Conservation (phyloP, 2,797 vertebrate genomes). For the Gobionotothen gibberifrons region DNA sequence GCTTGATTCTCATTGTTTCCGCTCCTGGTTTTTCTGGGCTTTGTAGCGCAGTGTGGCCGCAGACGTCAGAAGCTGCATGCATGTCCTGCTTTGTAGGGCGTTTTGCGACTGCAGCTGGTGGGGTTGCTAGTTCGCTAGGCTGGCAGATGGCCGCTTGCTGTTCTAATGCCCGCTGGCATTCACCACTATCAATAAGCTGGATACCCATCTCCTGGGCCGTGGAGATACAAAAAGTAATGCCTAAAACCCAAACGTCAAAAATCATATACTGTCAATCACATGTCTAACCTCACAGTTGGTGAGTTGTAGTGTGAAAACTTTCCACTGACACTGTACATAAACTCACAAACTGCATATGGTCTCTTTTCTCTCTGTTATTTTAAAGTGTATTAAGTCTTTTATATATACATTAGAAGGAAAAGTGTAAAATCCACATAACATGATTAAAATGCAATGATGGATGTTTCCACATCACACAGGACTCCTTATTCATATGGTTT, state of each 20-base stretch:
- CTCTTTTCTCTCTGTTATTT: neutral
- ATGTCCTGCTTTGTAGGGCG: conserved; percentile 92
- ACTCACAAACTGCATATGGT: neutral
- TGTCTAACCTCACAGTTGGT: conserved; percentile 1
- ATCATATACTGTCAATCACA: conserved; percentile 42
- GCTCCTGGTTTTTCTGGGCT: conserved; percentile 86
- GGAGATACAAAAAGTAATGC: conserved; percentile 63
- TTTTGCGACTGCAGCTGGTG: conserved; percentile 91
- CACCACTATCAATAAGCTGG: conserved; percentile 82
- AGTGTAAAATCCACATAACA: conserved; percentile 18
- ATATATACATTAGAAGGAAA: conserved; percentile 5
- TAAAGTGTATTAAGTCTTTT: conserved; percentile 18
- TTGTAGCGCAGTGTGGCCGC: conserved; percentile 90
- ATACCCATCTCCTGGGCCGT: conserved; percentile 75
- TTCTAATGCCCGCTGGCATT: conserved; percentile 88
- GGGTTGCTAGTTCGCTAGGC: conserved; percentile 85
- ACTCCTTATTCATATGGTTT: conserved; percentile 33
- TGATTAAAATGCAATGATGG: conserved; percentile 23
- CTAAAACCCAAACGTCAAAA: conserved; percentile 52
- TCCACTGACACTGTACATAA: neutral
- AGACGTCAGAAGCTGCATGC: conserved; percentile 92
- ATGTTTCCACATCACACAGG: conserved; percentile 39
- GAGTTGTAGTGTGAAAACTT: conserved; percentile 29
- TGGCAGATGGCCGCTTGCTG: conserved; percentile 90
- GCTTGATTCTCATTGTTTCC: conserved; percentile 86